These are phyloP conservation scores for Forbesichthys agassizii DNA, from an alignment of 2,113 vertebrate genomes.

Conservation along the genomic window DNA sequence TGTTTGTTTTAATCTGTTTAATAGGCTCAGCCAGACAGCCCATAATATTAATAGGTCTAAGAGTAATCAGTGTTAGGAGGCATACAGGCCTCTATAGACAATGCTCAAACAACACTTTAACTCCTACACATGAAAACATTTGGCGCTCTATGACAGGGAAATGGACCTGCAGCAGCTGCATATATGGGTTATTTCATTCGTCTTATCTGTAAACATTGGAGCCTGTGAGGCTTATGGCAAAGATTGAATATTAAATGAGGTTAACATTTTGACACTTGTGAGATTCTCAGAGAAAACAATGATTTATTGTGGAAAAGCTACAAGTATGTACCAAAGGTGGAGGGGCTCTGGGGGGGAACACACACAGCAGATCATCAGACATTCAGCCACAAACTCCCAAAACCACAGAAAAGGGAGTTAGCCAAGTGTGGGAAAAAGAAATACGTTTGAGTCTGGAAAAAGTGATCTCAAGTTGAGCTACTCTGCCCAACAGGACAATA, in stretches of 20 bases:
- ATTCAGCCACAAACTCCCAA: conserved; percentile 53
- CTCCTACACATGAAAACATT: conserved; percentile 56
- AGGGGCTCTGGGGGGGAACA: conserved; percentile 44
- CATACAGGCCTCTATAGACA: conserved; percentile 61
- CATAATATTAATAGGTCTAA: conserved; percentile 52
- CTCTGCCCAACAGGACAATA: conserved; percentile 52
- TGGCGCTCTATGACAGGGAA: conserved; percentile 11
- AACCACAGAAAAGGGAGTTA: conserved; percentile 70
- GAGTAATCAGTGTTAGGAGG: conserved; percentile 62
- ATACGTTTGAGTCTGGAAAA: conserved; percentile 51
- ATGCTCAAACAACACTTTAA: conserved; percentile 51
- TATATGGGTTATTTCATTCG: too few species aligned
- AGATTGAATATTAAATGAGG: conserved; percentile 23
- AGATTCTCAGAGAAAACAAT: background rate
- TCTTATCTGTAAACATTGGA: conserved; percentile 1
- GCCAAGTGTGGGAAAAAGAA: conserved; percentile 45
- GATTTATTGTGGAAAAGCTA: conserved; percentile 45
- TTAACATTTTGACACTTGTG: background rate
- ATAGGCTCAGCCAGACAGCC: conserved; percentile 3
- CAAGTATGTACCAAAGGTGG: conserved; percentile 27
- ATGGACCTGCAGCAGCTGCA: background rate
- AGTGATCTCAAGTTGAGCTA: conserved; percentile 60
- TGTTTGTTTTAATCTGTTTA: conserved; percentile 15
- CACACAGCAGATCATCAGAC: conserved; percentile 60
- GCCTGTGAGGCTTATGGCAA: background rate